Evolutionary conservation across 2,113 vertebrate species (phyloP).

Genomic region (Pan paniscus): DNA sequence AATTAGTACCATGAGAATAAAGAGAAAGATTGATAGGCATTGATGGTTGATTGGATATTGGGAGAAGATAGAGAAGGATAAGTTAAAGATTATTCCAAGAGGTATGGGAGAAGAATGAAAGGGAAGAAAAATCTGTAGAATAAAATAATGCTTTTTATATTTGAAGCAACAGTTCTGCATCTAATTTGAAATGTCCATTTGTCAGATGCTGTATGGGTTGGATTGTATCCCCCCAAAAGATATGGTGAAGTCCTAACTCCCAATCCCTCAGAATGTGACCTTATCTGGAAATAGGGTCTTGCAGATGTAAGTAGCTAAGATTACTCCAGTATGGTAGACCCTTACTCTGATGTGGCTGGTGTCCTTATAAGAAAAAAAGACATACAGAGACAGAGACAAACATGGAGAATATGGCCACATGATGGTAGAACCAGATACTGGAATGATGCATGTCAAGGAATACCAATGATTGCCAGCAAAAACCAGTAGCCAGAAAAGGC

Average conservation of each 20-base stretch:
- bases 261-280: neutral
- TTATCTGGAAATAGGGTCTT: neutral
- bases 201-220: neutral
- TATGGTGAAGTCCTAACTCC: neutral
- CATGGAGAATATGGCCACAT: neutral
- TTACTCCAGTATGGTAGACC: neutral
- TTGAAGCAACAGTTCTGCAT: neutral
- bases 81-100: neutral
- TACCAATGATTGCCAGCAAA: neutral
- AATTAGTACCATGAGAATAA: neutral
- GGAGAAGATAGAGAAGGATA: neutral
- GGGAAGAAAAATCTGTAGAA: neutral
- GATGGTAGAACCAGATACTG: neutral
- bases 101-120: neutral
- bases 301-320: neutral
- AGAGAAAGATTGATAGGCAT: neutral
- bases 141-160: neutral
- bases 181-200: neutral
- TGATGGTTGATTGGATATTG: neutral
- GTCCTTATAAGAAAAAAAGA: neutral
- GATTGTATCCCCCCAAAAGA: neutral
- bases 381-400: neutral
- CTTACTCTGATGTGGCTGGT: neutral
- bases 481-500: neutral
- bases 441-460: neutral